A percentile compares a stretch with the other conserved stretches of the same genome.
These are phyloP conservation scores for Physeter macrocephalus DNA, from an alignment of 2,113 vertebrate species.

Conservation along the genomic window DNA sequence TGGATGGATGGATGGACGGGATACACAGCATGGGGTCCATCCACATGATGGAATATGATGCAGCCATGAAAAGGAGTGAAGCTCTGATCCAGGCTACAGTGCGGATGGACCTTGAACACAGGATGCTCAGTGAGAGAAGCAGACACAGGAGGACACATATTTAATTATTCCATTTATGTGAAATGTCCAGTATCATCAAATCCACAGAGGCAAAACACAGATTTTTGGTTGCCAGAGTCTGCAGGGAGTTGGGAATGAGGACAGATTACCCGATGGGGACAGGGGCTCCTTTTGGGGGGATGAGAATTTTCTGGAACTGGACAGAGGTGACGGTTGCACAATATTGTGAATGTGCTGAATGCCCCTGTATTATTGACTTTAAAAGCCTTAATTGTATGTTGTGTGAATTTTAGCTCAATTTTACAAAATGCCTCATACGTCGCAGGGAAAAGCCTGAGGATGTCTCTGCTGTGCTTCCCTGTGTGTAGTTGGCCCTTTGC, in stretches of 20 bases:
- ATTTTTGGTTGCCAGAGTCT: neutral
- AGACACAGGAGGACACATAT: fast-evolving
- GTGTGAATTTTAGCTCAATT: fast-evolving
- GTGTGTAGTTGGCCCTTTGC: fast-evolving
- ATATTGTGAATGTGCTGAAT: fast-evolving
- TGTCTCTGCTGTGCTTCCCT: fast-evolving
- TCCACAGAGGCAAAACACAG: too few relatives aligned
- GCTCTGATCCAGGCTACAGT: fast-evolving
- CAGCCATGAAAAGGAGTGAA: fast-evolving
- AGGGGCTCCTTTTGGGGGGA: too few relatives aligned
- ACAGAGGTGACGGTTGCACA: fast-evolving
- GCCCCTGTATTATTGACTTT: too few relatives aligned
- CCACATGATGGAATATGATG: fast-evolving
- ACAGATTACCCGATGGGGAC: too few relatives aligned
- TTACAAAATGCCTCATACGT: fast-evolving
- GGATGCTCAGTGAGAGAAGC: fast-evolving
- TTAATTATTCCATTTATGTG: fast-evolving
- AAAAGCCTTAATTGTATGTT: fast-evolving
- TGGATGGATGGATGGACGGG: too few relatives aligned
- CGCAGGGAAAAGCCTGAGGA: fast-evolving
- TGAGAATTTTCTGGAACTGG: fast-evolving
- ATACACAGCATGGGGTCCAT: fast-evolving
- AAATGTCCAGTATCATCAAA: fast-evolving
- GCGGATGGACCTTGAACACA: too few relatives aligned
- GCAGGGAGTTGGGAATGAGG: neutral